Evolutionary conservation across 1,140 invertebrate species (phyloP).

Genomic region (Neodiprion pinetum): DNA sequence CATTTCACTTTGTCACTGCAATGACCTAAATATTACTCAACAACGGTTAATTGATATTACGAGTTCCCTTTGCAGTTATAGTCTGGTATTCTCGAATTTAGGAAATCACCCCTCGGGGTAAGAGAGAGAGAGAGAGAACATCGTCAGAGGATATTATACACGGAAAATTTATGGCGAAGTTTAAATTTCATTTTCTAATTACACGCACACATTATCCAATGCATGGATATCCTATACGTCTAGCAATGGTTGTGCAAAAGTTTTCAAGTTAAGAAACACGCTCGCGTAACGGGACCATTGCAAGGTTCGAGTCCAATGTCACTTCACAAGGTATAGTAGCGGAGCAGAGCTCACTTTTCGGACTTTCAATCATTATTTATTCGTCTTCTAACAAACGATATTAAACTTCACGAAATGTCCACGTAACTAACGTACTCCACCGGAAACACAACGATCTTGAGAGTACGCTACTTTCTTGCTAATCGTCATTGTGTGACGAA

Average conservation of each 20-base stretch:
- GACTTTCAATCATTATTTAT: no score
- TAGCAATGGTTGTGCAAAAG: not conserved
- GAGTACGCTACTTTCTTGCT: no score
- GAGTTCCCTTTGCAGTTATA: not conserved
- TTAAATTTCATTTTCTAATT: not conserved
- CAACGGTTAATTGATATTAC: slow-evolving; percentile 14
- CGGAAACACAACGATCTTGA: not conserved
- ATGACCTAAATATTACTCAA: slow-evolving; percentile 21
- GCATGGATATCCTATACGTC: not conserved
- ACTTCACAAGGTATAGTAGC: no score
- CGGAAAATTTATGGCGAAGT: not conserved
- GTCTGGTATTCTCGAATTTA: slow-evolving; percentile 5
- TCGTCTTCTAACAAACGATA: no score
- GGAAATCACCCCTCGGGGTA: not conserved
- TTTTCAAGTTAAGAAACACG: not conserved
- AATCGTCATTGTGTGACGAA: no score
- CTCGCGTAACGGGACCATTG: not conserved
- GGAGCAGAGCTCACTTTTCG: no score
- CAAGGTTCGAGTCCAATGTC: not conserved
- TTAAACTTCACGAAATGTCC: no score
- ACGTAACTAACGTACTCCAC: no score
- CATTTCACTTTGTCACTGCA: slow-evolving; percentile 12
- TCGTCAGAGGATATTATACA: no score
- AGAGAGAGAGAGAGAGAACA: not conserved
- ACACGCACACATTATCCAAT: not conserved